Conservation (phyloP, 2,888 invertebrate genomes). For the Ditula angustiorana region DNA sequence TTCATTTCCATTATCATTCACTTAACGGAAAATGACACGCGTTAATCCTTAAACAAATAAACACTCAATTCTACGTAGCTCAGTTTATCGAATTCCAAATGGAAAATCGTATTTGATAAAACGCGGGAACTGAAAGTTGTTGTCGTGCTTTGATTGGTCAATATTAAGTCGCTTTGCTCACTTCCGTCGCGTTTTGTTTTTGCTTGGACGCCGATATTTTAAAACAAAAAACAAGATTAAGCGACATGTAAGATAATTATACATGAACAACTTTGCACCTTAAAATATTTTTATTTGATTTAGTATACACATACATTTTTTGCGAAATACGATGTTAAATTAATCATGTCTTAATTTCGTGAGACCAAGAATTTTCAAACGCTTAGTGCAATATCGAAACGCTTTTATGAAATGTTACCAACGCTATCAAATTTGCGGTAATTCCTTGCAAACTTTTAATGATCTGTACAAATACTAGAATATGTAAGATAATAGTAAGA, state of each 20-base stretch:
- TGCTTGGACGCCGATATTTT: not conserved
- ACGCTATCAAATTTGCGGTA: not conserved
- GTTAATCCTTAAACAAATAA: no score
- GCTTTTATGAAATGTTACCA: conserved; percentile 2
- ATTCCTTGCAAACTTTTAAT: not conserved
- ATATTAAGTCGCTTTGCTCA: not conserved
- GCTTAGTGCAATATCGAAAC: conserved; percentile 21
- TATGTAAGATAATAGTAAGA: no score
- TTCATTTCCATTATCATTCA: no score
- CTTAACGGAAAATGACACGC: no score
- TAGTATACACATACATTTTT: no score
- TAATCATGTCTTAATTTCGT: not conserved
- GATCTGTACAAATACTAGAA: no score
- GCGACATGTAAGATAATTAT: not conserved
- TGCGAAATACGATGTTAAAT: not conserved
- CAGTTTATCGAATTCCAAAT: not conserved
- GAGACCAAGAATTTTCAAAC: no score
- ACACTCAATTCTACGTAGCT: not conserved
- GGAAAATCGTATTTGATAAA: not conserved
- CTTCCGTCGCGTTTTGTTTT: not conserved
- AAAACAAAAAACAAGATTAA: no score
- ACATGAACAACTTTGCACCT: no score
- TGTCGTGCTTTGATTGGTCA: conserved; percentile 5
- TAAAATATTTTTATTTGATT: no score
- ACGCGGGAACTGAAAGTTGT: not conserved